Base-by-base conservation (phyloP, 2,888 invertebrate genomes). In the Caenorhabditis sp. region DNA sequence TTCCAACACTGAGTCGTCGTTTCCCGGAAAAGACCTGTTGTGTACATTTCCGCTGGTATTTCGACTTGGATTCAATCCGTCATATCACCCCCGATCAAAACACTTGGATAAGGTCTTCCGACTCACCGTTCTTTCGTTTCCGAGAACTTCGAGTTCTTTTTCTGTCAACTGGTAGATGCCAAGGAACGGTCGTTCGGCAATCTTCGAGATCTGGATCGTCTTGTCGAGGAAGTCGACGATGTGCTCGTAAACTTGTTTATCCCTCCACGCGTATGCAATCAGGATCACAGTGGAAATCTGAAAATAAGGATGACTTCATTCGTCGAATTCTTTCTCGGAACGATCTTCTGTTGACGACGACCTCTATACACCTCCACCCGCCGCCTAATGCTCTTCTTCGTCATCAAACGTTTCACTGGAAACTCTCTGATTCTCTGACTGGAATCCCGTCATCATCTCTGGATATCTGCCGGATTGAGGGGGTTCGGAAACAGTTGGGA, bases 171-270 rank as follows among this genome's bases (percentile, higher is more conserved):
- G 84, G 62, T 88, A 90, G 4, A 87, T 22, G 15, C 90, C 90
- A 44, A 90, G 65, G 20, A 76, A 67, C 8, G 86, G 87, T 50
- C 90, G 88, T 64, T 88, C 89, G 70, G 90, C 88, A 77, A 90
- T 90, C 80, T 90, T 90, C n/a, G 88, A 89, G 56, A 90, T 89
- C 55, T 83, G 78, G 24, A 89, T 88, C 2, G 90, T 90, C 68
- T 84, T 85, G 65, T 87, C 90, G 61, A 90, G 56, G 68, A 89
- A 90, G 47, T 90, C 90, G n/a, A 90, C 87, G 9, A 90, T 44
- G 56, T 90, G 87, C 61, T 90, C 89, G 78, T 88, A 89, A 11
- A 87, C 83, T 44, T 84, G 83, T 68, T 85, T 87, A 69, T 88
- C 87, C 62, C 83, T 80, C 77, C 83, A 87, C 13, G 82, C 85